Evolutionary conservation across 92 coral and sea anemone genomes (phyloP), one percentile per base, ranked within the genome.

Genomic region (Nematostella vectensis): DNA sequence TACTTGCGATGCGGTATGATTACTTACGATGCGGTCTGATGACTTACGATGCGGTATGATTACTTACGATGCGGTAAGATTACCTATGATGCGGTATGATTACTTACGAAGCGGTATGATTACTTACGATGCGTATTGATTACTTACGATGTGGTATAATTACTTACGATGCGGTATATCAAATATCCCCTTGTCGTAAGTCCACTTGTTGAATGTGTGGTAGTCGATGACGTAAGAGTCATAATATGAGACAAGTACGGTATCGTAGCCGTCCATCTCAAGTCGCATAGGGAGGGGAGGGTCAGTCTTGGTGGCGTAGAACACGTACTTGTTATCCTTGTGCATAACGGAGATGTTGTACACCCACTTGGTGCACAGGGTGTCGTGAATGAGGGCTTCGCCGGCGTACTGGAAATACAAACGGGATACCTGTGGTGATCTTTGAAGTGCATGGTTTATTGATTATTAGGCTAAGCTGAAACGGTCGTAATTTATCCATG

Each of bases 221-320:
- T 89, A 89, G 26, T 85, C 85, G 62, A 89, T 67, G 8, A 81
- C 82, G 45, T 89, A 89, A 50, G 79, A 63, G 62, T 89, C 97
- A 60, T 89, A 89, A 72, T 89, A 87, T 0, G 97, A 89, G 22
- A 82, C 94, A n/a, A 89, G 50, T 29, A 89, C 59, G 0, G 94
- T 87, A 33, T 89, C 95, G 45, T 89, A 89, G 29, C 97, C 97
- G 26, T 77, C 69, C 97, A 89, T 89, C 57, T 85, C 95, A 42
- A 77, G 74, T 66, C 80, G 75, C 18, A 89, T 81, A 12, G 97
- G 97, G 15, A 50, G 79, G 48, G 88, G 89, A 16, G 97, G 95
- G 66, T 59, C 81, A 1, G 85, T 67, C 54, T 89, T 81, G 31
- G 71, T 81, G 18, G 83, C 88, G 65, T 72, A 81, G 58, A 89